phyloP scores from a whole-genome alignment of 2,113 vertebrate genomes.

The Chaenocephalus aceratus region DNA sequence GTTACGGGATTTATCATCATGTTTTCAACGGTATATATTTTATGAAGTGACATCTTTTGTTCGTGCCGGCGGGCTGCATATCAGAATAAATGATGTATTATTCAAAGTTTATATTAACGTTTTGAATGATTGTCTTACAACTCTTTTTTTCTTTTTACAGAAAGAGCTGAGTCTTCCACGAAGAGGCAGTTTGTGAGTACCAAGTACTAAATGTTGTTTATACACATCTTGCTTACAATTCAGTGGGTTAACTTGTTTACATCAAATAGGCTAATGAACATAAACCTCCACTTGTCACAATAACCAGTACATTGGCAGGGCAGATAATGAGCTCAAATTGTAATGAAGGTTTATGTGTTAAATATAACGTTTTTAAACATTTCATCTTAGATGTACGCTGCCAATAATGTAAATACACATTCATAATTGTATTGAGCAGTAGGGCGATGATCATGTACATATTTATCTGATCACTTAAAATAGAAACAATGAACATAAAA shows the following conservation, averaged over 20 bases:
- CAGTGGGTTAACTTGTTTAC: not conserved
- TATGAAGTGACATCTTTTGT: not conserved
- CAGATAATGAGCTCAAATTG: not conserved
- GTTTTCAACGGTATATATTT: not conserved
- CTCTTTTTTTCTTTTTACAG: constrained; percentile 84
- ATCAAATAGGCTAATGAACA: not conserved
- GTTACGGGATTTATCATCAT: not conserved
- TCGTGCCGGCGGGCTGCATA: not conserved
- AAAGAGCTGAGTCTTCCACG: constrained; percentile 98
- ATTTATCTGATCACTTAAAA: not conserved
- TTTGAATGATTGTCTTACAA: not conserved
- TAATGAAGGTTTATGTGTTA: not conserved
- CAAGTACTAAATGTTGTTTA: constrained; percentile 9
- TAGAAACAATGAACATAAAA: not conserved
- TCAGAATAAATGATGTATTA: not conserved
- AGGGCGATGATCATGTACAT: not conserved
- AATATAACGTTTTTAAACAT: not conserved
- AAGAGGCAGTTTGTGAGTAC: constrained; percentile 98
- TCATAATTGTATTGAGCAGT: not conserved
- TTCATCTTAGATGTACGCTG: not conserved
- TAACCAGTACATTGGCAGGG: not conserved
- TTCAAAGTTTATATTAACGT: not conserved
- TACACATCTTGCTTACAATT: not conserved
- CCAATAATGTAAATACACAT: not conserved
- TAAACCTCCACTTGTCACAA: not conserved